Conservation (phyloP, 2,797 vertebrate genomes). For the Adelosebastes latens region DNA sequence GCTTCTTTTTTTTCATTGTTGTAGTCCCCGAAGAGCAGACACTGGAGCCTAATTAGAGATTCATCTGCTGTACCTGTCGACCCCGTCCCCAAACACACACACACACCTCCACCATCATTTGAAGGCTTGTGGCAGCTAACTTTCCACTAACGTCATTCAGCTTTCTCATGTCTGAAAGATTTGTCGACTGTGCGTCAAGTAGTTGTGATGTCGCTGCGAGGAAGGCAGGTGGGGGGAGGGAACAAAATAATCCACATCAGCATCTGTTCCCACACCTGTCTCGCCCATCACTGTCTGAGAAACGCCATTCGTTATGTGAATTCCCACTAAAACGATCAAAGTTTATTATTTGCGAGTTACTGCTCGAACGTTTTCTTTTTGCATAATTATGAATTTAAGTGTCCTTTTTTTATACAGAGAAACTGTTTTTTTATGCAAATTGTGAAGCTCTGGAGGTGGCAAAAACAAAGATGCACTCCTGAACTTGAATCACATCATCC, state of each 20-base stretch:
- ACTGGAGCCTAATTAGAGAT: conserved; percentile 52
- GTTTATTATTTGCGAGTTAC: conserved; percentile 17
- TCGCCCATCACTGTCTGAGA: conserved; percentile 14
- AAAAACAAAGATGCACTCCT: conserved; percentile 15
- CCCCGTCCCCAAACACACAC: not conserved
- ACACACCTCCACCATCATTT: conserved; percentile 9
- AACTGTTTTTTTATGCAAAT: conserved; percentile 6
- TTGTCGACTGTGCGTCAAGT: conserved; percentile 25
- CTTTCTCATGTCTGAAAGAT: conserved; percentile 40
- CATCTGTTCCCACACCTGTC: conserved; percentile 48
- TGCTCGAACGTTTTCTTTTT: conserved; percentile 9
- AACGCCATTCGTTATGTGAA: conserved; percentile 12
- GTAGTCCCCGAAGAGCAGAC: conserved; percentile 17
- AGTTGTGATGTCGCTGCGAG: conserved; percentile 29
- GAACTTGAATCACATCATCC: conserved; percentile 35
- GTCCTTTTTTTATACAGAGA: not conserved
- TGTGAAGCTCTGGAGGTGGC: not conserved
- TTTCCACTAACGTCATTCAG: conserved; percentile 35
- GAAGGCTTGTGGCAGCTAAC: conserved; percentile 25
- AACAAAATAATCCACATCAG: not conserved
- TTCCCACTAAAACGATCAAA: conserved; percentile 2
- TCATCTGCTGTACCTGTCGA: conserved; percentile 42
- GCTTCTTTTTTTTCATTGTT: not conserved
- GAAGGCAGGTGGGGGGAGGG: not conserved
- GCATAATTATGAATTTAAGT: conserved; percentile 9